Base-by-base conservation (phyloP, 2,113 vertebrate genomes). In the Excalfactoria chinensis region DNA sequence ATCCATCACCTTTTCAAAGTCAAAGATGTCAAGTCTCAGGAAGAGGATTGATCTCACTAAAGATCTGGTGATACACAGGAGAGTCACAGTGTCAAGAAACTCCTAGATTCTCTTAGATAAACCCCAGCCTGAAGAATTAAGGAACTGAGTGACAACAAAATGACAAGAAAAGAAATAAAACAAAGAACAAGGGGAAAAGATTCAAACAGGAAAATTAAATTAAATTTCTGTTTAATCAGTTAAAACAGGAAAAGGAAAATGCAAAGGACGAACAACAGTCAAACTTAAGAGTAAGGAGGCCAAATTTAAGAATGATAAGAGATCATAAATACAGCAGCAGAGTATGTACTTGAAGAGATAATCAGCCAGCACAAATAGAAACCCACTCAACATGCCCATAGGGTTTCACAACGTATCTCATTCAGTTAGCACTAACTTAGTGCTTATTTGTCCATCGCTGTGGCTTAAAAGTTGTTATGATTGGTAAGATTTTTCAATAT, bases 111-210 rank as follows among this genome's bases (percentile, higher is more conserved):
- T 43, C 9, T 67, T 48, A 78, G 40, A 37, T 34, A 23, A 78
- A 58, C 7, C 4, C 16, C 30, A 84, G 7, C 34, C 28, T 82
- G 53, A 13, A 84, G 20, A 90, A 74, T 0, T 74, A 28, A 84
- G 28, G 12, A 88, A 60, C 15, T 88, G 25, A 26, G 22, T 73
- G 34, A 59, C 9, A 68, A 55, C 3, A 11, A 64, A 88, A 69
- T 12, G 11, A 49, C 13, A 71, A 32, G 13, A 18, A 49, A 92
- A 80, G 49, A 60, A 44, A 7, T 6, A 69, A 48, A 69, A 13
- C 1, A 7, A 12, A 5, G 6, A 0, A 13, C 1, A 7, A 12
- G 4, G 6, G 0, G 30, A 56, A 19, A 56, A 56, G n/a, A 56
- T 26, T 25, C 8, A 55, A 55, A 32, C 4, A 32, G 30, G 15